A percentile compares a stretch with the other conserved stretches of the same genome.
Conservation (phyloP, 2,888 invertebrate species). For the Hypercompe scribonia region DNA sequence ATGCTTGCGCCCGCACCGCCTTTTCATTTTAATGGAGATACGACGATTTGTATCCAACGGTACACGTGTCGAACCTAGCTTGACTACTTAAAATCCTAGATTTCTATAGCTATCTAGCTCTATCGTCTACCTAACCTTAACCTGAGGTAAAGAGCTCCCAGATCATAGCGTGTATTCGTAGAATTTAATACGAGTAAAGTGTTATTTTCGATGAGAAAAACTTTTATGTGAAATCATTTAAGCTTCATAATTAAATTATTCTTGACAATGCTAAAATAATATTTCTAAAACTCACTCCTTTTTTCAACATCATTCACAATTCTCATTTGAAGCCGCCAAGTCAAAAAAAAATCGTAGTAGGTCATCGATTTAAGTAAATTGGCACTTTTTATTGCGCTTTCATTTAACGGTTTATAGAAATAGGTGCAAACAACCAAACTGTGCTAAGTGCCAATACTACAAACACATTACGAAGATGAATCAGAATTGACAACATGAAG, state of each 20-base stretch:
- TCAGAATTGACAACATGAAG: constrained; percentile 29
- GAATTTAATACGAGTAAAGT: constrained; percentile 52
- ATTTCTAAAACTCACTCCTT: neutral
- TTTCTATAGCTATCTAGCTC: no score
- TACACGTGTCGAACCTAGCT: constrained; percentile 75
- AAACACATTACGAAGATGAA: constrained; percentile 35
- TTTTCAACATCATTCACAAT: constrained; percentile 19
- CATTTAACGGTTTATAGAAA: constrained; percentile 45
- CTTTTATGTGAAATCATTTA: neutral
- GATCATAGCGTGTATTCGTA: constrained; percentile 58
- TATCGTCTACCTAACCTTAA: constrained; percentile 56
- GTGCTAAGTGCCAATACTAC: constrained; percentile 41
- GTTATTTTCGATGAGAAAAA: neutral
- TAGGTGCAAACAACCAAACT: constrained; percentile 34
- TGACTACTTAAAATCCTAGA: constrained; percentile 67
- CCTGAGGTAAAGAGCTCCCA: constrained; percentile 53
- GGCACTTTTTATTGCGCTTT: constrained; percentile 41
- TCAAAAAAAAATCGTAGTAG: constrained; percentile 20
- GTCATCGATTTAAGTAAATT: constrained; percentile 36
- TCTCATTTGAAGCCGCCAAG: neutral
- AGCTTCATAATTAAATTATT: neutral
- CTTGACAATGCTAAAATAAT: neutral
- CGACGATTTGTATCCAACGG: constrained; percentile 81
- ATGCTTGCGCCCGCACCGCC: constrained; percentile 77
- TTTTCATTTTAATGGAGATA: constrained; percentile 78